These are phyloP conservation scores for Eulemur coronatus DNA, from an alignment of 2,797 vertebrate genomes.

Conservation along the genomic window DNA sequence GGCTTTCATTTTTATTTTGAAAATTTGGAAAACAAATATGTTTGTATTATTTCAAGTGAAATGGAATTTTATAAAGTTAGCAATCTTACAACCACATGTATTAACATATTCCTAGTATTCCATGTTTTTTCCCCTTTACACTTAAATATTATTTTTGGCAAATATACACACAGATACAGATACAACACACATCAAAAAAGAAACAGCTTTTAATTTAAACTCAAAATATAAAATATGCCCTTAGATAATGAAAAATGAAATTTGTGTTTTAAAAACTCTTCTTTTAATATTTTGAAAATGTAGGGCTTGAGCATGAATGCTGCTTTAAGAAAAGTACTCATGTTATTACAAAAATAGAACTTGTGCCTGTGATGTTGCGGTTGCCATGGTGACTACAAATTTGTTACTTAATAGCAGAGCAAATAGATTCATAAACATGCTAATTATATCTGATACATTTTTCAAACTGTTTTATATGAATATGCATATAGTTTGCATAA, in stretches of 20 bases:
- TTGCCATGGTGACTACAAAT: slow-evolving; percentile 91
- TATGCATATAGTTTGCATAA: slow-evolving; percentile 87
- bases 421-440: slow-evolving; percentile 90
- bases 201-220: slow-evolving; percentile 12
- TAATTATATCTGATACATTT: slow-evolving; percentile 90
- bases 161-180: not conserved
- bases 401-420: slow-evolving; percentile 91
- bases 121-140: not conserved
- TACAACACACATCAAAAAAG: not conserved
- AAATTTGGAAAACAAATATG: not conserved
- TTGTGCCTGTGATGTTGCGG: slow-evolving; percentile 86
- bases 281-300: slow-evolving; percentile 81
- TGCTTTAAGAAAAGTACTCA: slow-evolving; percentile 89
- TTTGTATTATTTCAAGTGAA: not conserved
- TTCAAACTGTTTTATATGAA: slow-evolving; percentile 88
- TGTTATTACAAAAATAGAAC: slow-evolving; percentile 88
- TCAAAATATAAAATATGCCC: not conserved
- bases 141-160: slow-evolving; percentile 40
- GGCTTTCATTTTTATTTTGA: not conserved
- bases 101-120: not conserved
- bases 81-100: not conserved
- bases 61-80: slow-evolving; percentile 8
- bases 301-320: slow-evolving; percentile 82
- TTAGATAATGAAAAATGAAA: slow-evolving; percentile 47
- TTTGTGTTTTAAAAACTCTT: slow-evolving; percentile 66